These are phyloP conservation scores for Volucella bombylans DNA, from an alignment of 2,888 invertebrate species.

Conservation along the genomic window DNA sequence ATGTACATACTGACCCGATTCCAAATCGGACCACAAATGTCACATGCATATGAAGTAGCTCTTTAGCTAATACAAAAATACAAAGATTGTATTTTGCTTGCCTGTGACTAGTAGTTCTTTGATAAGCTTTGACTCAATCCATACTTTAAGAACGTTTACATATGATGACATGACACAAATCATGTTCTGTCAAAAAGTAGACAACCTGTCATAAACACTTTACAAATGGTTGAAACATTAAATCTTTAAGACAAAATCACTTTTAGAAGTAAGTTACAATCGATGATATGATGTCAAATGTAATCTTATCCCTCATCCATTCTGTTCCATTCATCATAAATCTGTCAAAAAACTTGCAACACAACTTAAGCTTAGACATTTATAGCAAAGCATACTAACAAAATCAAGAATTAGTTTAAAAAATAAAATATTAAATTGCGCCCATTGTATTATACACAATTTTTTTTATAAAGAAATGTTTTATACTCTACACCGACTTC, in stretches of 20 bases:
- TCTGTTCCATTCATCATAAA: neutral
- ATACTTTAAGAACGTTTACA: neutral
- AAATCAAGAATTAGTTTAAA: neutral
- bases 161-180: no score
- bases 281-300: neutral
- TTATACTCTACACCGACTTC: no score
- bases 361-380: neutral
- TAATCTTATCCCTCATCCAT: neutral
- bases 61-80: neutral
- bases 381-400: neutral
- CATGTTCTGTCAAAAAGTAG: no score
- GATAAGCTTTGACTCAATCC: neutral
- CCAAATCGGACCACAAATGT: conserved; percentile 19
- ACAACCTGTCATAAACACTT: neutral
- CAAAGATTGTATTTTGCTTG: neutral
- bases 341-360: neutral
- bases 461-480: no score
- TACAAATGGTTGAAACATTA: no score
- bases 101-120: neutral
- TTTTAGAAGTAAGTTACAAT: neutral
- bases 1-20: neutral
- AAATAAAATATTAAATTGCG: no score
- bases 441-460: no score
- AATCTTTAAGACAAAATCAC: neutral
- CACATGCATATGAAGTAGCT: neutral